Evolutionary conservation across 2,888 invertebrate species (phyloP).

Genomic region (Mythimna ferrago): DNA sequence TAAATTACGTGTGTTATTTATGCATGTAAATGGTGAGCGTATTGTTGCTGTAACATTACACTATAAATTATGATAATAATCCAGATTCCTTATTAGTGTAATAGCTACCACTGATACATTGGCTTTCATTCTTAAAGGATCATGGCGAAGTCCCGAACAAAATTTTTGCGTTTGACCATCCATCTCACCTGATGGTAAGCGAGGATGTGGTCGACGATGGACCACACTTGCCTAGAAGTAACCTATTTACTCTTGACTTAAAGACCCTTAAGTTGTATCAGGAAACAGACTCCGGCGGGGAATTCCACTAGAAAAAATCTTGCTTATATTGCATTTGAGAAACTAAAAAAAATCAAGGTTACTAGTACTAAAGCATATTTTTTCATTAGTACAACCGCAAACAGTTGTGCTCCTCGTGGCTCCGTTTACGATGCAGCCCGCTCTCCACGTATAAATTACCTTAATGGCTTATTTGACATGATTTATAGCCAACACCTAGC

Average conservation of each 20-base stretch:
- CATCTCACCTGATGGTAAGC: no score
- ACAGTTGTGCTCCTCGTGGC: constrained; percentile 53
- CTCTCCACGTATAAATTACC: constrained; percentile 74
- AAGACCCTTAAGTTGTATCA: no score
- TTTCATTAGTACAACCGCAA: constrained; percentile 61
- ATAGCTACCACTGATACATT: background rate
- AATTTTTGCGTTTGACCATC: no score
- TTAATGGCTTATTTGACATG: constrained; percentile 78
- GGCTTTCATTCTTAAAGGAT: no score
- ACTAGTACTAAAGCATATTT: constrained; percentile 46
- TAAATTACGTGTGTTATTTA: no score
- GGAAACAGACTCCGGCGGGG: no score
- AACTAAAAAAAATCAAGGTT: constrained; percentile 12
- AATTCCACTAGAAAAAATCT: no score
- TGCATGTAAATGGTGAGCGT: no score
- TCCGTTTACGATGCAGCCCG: constrained; percentile 72
- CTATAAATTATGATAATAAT: background rate
- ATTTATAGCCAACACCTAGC: constrained; percentile 74
- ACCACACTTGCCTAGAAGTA: no score
- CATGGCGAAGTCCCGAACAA: no score
- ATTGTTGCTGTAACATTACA: background rate
- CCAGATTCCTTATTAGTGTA: background rate
- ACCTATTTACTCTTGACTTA: no score
- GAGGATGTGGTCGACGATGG: no score
- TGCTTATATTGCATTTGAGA: background rate